Percentiles rank a stretch among this genome's conserved stretches.
Conservation (phyloP, 2,888 invertebrate species). For the Chalcosyrphus nemorum region DNA sequence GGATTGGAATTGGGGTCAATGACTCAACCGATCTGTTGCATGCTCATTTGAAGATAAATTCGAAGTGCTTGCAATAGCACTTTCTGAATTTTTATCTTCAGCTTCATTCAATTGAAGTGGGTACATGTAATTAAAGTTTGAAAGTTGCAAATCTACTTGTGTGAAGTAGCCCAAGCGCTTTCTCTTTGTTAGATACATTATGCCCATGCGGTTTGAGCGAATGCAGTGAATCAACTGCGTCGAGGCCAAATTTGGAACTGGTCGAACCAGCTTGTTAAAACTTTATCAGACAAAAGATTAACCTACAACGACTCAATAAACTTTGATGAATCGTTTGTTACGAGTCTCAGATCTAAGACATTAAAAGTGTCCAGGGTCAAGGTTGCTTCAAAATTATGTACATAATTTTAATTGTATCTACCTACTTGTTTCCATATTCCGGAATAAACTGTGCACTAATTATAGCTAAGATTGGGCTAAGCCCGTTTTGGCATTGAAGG, state of each 20-base stretch:
- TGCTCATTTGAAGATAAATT: neutral
- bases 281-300: neutral
- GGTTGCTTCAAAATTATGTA: neutral
- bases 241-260: neutral
- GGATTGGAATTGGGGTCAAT: conserved; percentile 33
- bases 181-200: conserved; percentile 19
- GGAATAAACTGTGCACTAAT: conserved; percentile 12
- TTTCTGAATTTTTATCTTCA: neutral
- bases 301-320: neutral
- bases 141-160: conserved; percentile 32
- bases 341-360: neutral
- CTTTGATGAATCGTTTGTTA: neutral
- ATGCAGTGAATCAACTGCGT: neutral
- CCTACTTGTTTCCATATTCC: neutral
- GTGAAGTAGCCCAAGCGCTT: conserved; percentile 30
- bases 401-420: neutral
- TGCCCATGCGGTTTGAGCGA: neutral
- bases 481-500: conserved; percentile 28
- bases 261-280: neutral
- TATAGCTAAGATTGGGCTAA: neutral
- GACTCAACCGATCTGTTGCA: conserved; percentile 26
- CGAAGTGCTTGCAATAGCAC: neutral
- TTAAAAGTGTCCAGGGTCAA: conserved; percentile 8
- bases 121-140: neutral
- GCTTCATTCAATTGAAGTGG: neutral